phyloP scores from a whole-genome alignment of 1,140 invertebrate genomes.

The Laupala kohalensis region DNA sequence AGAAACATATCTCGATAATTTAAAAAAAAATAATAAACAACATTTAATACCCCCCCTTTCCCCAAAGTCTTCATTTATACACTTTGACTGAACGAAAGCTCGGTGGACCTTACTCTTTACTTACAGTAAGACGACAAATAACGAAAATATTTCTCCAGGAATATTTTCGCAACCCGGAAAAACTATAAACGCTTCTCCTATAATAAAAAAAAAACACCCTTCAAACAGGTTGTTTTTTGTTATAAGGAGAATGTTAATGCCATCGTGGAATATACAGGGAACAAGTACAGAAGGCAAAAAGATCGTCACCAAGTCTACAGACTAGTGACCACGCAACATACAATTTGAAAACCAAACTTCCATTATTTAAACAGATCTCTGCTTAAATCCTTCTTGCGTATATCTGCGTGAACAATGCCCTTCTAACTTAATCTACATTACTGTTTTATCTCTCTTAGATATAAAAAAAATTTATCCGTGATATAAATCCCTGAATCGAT shows the following conservation, averaged over 20 bases:
- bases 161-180: background rate
- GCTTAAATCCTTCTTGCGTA: background rate
- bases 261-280: slow-evolving; percentile 15
- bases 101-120: slow-evolving; percentile 15
- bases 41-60: slow-evolving; percentile 10
- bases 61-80: slow-evolving; percentile 10
- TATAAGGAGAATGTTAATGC: slow-evolving; percentile 9
- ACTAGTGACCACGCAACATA: background rate
- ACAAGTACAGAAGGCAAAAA: slow-evolving; percentile 8
- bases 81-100: slow-evolving; percentile 15
- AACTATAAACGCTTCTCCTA: slow-evolving; percentile 9
- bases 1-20: slow-evolving; percentile 10
- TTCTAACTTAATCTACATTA: slow-evolving; percentile 2
- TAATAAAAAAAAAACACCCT: background rate
- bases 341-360: background rate
- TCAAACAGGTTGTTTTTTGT: slow-evolving; percentile 1
- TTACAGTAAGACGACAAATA: slow-evolving; percentile 15
- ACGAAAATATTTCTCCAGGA: slow-evolving; percentile 6
- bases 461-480: slow-evolving; percentile 5
- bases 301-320: background rate
- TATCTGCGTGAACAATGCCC: slow-evolving; percentile 1
- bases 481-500: slow-evolving; percentile 10
- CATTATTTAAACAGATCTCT: background rate
- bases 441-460: background rate
- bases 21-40: slow-evolving; percentile 7